These are phyloP conservation scores for Patiria pectinifera DNA, from an alignment of 53 echinoderm and acorn worm species.

Conservation along the genomic window DNA sequence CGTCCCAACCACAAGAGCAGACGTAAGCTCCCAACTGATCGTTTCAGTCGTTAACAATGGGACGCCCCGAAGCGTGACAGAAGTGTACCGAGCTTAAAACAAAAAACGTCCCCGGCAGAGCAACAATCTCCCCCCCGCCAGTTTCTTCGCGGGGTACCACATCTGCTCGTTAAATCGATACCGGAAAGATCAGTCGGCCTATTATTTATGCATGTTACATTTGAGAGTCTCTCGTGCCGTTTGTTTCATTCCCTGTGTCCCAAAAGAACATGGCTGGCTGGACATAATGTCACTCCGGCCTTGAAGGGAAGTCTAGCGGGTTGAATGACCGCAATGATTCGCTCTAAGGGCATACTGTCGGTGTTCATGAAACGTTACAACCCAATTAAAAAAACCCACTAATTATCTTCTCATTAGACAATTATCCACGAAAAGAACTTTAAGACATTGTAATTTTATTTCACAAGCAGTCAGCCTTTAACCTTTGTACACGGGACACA, in stretches of 20 bases:
- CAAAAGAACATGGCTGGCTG: not conserved
- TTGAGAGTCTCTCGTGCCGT: not conserved
- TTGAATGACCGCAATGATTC: slow-evolving; percentile 24
- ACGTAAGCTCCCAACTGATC: not conserved
- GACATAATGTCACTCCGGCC: slow-evolving; percentile 15
- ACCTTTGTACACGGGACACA: no score
- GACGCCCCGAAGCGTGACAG: no score
- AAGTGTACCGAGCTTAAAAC: not conserved
- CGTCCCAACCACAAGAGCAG: not conserved
- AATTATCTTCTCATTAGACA: no score
- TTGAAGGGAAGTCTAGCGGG: slow-evolving; percentile 9
- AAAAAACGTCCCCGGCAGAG: not conserved
- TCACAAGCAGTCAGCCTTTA: no score
- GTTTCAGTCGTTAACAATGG: not conserved
- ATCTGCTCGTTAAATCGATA: slow-evolving; percentile 22
- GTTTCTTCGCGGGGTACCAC: not conserved
- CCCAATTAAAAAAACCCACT: no score
- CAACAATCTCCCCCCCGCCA: not conserved
- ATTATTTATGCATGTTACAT: slow-evolving; percentile 31
- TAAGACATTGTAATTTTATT: no score
- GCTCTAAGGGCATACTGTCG: no score
- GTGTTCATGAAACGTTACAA: no score
- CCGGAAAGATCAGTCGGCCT: not conserved
- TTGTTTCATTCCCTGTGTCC: not conserved
- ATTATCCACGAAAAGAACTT: no score